Conservation (phyloP, 2,113 vertebrate species). For the sheep (Ovis aries) region ARS-UI_Ramb_v3.0 NC_056056.1:9167001-9167500, state of each 20-base stretch:
- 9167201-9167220: constrained; percentile 13
- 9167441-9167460: background rate
- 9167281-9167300: background rate
- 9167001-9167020: background rate
- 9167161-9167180: background rate
- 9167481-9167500: background rate
- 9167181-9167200: constrained; percentile 32
- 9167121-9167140: background rate
- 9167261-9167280: constrained; percentile 25
- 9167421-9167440: background rate
- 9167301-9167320: constrained; percentile 5
- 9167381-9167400: background rate
- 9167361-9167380: background rate
- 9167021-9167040: background rate
- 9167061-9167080: background rate
- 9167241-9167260: constrained; percentile 12
- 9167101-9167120: background rate
- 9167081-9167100: background rate
- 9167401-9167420: background rate
- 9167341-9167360: constrained; percentile 11
- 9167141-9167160: background rate
- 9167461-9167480: background rate
- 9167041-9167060: background rate
- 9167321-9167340: constrained; percentile 20
- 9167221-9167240: constrained; percentile 3